Evolutionary conservation across 2,797 vertebrate genomes (phyloP).

Genomic region (Paramormyrops hopkinsi): DNA sequence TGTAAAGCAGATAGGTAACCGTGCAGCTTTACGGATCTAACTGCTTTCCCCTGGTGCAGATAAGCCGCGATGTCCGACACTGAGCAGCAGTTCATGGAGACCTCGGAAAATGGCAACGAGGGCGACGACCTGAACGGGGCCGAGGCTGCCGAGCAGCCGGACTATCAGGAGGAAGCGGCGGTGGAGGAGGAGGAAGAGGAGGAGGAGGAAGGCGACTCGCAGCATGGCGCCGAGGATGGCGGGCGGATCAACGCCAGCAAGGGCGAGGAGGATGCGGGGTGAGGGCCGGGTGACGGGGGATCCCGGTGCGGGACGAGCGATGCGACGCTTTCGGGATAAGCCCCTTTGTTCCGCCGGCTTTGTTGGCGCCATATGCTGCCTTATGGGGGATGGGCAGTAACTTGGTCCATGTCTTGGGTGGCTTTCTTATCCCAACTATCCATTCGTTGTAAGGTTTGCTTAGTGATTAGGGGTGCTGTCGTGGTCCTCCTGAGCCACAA

Average conservation of each 20-base stretch:
- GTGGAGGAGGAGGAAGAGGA: not conserved
- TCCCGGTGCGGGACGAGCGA: not conserved
- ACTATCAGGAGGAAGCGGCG: conserved; percentile 24
- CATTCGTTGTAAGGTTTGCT: not conserved
- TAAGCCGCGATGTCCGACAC: conserved; percentile 60
- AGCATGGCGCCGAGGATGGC: conserved; percentile 71
- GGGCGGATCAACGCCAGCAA: conserved; percentile 91
- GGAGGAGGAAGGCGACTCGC: conserved; percentile 46
- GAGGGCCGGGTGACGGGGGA: conserved; percentile 34
- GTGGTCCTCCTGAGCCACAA: not conserved
- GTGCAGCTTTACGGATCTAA: too few relatives aligned
- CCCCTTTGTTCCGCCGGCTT: conserved; percentile 66
- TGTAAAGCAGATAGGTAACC: not conserved
- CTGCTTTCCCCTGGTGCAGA: not conserved
- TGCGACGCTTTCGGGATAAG: not conserved
- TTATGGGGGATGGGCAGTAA: conserved; percentile 58
- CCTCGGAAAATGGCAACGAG: conserved; percentile 66
- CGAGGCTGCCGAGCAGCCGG: conserved; percentile 29
- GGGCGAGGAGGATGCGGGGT: conserved; percentile 91
- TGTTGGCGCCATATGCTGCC: conserved; percentile 67
- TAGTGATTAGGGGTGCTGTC: not conserved
- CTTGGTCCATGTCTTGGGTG: not conserved
- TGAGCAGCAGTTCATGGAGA: conserved; percentile 70
- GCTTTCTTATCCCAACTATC: not conserved
- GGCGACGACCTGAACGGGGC: conserved; percentile 58